These are phyloP conservation scores for Tyto alba DNA, from an alignment of 2,113 vertebrate species.

Conservation along the genomic window DNA sequence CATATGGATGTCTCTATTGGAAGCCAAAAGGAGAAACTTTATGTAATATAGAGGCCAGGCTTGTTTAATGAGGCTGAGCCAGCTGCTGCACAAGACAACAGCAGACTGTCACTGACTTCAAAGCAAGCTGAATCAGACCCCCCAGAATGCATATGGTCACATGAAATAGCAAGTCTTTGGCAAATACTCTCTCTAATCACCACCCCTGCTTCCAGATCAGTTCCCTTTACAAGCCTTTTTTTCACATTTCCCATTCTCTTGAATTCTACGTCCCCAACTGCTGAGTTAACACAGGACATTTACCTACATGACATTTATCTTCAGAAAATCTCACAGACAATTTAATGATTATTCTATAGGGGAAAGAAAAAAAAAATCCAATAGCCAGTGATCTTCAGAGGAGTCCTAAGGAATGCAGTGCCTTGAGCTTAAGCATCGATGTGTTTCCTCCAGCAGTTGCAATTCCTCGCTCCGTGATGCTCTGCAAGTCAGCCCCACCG, in stretches of 20 bases:
- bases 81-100: neutral
- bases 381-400: neutral
- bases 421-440: neutral
- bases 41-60: neutral
- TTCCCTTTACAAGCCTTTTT: neutral
- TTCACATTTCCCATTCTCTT: neutral
- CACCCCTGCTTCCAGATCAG: neutral
- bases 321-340: neutral
- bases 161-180: neutral
- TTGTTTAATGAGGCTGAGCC: neutral
- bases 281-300: neutral
- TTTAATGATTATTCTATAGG: neutral
- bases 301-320: neutral
- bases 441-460: neutral
- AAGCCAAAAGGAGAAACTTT: neutral
- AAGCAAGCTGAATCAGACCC: neutral
- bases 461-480: neutral
- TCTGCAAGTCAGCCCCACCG: neutral
- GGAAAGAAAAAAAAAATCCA: neutral
- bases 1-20: neutral
- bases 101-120: constrained; percentile 6
- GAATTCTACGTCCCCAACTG: neutral
- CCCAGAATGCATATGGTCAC: neutral
- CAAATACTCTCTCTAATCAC: neutral
- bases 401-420: neutral